A percentile compares a stretch with the other conserved stretches of the same genome.
Evolutionary conservation across 2,888 invertebrate genomes (phyloP).

Genomic region (Mechanitis mazaeus): DNA sequence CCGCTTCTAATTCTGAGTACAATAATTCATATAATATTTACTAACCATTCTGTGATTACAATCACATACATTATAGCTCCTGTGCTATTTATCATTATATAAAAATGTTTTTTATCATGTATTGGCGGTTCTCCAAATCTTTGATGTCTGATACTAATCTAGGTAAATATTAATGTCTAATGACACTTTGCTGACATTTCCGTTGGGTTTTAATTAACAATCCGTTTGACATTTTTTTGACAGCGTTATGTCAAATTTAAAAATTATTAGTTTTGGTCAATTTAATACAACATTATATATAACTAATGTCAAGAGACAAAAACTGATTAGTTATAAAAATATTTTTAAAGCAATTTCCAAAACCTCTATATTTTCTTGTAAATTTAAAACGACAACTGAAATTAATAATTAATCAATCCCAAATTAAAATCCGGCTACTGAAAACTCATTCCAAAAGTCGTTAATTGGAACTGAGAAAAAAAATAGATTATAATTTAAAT

Average conservation of each 20-base stretch:
- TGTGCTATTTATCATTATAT: background rate
- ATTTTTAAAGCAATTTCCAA: too few relatives aligned
- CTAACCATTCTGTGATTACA: background rate
- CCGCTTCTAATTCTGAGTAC: background rate
- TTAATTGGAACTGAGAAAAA: too few relatives aligned
- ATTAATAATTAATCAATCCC: too few relatives aligned
- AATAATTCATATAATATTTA: background rate
- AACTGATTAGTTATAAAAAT: too few relatives aligned
- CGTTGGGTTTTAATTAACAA: conserved; percentile 10
- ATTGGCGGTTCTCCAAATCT: conserved; percentile 23
- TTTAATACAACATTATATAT: too few relatives aligned
- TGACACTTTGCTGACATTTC: conserved; percentile 25
- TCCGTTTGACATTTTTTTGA: background rate
- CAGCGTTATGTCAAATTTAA: background rate
- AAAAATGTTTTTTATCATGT: conserved; percentile 14
- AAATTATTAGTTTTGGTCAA: background rate
- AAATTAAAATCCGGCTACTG: too few relatives aligned
- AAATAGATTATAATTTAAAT: too few relatives aligned
- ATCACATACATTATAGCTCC: conserved; percentile 4
- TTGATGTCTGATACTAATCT: conserved; percentile 29
- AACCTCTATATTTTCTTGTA: too few relatives aligned
- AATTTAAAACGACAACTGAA: too few relatives aligned
- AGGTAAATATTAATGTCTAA: conserved; percentile 25
- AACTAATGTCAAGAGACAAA: too few relatives aligned
- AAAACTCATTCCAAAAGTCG: too few relatives aligned